Evolutionary conservation across 2,797 vertebrate species (phyloP).

Genomic region (Gadopsis bispinosus): DNA sequence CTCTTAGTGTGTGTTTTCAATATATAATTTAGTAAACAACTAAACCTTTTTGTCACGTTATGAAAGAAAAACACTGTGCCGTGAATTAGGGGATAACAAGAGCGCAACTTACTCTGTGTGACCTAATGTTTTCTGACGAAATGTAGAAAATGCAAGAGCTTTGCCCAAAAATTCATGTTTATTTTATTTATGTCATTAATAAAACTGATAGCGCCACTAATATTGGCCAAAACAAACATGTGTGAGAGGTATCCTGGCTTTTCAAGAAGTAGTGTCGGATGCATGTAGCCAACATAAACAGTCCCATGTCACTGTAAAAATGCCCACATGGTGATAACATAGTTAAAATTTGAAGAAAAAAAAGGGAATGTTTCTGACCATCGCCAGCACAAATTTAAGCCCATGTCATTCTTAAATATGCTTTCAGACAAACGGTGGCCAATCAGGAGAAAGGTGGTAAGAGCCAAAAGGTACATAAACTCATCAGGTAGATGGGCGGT

Average conservation of each 20-base stretch:
- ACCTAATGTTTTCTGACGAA: conserved; percentile 5
- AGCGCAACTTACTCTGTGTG: neutral
- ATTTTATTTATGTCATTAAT: neutral
- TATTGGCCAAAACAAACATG: neutral
- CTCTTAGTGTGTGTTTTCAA: neutral
- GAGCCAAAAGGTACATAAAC: neutral
- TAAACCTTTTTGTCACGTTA: neutral
- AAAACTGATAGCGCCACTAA: neutral
- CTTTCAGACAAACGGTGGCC: neutral
- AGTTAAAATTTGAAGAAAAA: neutral
- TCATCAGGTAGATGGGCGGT: neutral
- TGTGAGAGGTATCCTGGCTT: neutral
- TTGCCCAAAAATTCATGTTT: conserved; percentile 1
- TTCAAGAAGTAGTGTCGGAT: neutral
- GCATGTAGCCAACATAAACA: neutral
- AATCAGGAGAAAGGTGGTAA: neutral
- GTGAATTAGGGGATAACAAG: neutral
- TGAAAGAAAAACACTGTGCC: neutral
- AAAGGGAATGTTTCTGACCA: neutral
- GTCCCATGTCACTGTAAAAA: neutral
- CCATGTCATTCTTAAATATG: neutral
- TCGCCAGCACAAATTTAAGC: neutral
- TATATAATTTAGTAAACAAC: neutral
- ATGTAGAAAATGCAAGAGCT: conserved; percentile 5
- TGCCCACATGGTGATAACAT: neutral